Evolutionary conservation across 35 echinoderm and acorn worm genomes (phyloP), one percentile per base, ranked within the genome.

Genomic region (Ptychodera flava): DNA sequence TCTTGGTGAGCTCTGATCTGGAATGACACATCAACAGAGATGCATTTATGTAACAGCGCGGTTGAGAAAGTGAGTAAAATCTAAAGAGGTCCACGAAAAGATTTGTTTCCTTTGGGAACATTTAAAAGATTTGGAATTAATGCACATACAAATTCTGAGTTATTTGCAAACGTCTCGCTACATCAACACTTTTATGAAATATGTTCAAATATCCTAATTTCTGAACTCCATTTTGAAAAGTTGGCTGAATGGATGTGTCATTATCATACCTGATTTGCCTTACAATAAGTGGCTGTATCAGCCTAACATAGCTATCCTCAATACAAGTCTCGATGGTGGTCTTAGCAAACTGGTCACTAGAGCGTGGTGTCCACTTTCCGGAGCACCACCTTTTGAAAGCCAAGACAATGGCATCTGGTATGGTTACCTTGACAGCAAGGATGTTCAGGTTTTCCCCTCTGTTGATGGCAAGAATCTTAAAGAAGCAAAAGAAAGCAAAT

Each of bases 1-100:
- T 84, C 83, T 94, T 99, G 15, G 93, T 94, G 33, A 99, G 80
- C 28, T 83, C 85, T 64, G 96, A 99, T 83, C 96, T 99, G 76
- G 16, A 86, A 77, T 15, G 88, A 28, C 77, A 87, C 10, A 80
- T 88, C 0, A n/a, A n/a, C n/a, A n/a, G n/a, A n/a, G n/a, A n/a
- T n/a, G n/a, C n/a, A n/a, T n/a, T n/a, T n/a, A n/a, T n/a, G n/a
- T n/a, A n/a, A n/a, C n/a, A n/a, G n/a, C n/a, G n/a, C n/a, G n/a
- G n/a, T n/a, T n/a, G n/a, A n/a, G n/a, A n/a, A n/a, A n/a, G n/a
- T n/a, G n/a, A n/a, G n/a, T n/a, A n/a, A n/a, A n/a, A n/a, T n/a
- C n/a, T n/a, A n/a, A n/a, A n/a, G n/a, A n/a, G n/a, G n/a, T n/a
- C n/a, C n/a, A n/a, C n/a, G n/a, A n/a, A n/a, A n/a, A n/a, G n/a